Percentiles rank a stretch among this genome's conserved stretches.
Evolutionary conservation across 2,797 vertebrate species (phyloP).

Genomic region (Poecilia picta): DNA sequence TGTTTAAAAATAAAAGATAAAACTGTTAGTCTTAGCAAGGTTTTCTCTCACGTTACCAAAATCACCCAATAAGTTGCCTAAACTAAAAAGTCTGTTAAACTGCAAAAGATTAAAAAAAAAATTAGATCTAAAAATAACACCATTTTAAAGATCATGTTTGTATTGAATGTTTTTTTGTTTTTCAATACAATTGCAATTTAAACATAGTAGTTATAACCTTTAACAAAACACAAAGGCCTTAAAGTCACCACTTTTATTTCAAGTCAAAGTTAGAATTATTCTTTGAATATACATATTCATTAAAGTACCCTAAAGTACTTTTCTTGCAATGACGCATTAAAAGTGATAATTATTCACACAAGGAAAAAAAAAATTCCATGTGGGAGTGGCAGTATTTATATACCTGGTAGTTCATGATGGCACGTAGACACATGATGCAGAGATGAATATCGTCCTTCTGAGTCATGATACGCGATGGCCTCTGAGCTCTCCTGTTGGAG

Average conservation of each 20-base stretch:
- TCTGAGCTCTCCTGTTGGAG: constrained; percentile 83
- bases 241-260: background rate
- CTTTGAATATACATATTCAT: background rate
- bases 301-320: background rate
- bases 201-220: background rate
- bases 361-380: background rate
- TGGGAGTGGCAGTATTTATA: background rate
- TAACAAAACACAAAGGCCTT: background rate
- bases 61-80: background rate
- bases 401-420: constrained; percentile 99
- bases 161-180: background rate
- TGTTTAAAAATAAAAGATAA: background rate
- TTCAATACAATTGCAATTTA: background rate
- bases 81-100: background rate
- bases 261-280: background rate
- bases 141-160: background rate
- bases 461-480: constrained; percentile 83
- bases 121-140: background rate
- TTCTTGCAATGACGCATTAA: background rate
- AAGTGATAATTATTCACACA: background rate
- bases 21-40: too few species aligned
- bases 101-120: background rate
- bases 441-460: constrained; percentile 93
- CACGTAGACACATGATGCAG: constrained; percentile 95
- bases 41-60: constrained; percentile 1